phyloP scores from a whole-genome alignment of 2,113 vertebrate species.

The Garra rufa region DNA sequence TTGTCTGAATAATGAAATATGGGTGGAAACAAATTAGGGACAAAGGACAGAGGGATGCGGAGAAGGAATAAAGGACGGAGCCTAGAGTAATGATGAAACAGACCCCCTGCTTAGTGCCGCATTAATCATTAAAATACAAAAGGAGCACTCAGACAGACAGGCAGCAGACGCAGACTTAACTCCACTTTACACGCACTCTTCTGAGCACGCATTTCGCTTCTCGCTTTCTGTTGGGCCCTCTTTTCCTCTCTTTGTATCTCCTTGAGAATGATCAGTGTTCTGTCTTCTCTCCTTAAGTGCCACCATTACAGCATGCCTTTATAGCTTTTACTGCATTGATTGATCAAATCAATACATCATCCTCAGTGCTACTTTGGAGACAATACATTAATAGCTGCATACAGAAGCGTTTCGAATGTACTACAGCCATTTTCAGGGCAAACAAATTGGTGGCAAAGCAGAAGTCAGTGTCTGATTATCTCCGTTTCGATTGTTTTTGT shows the following conservation, averaged over 20 bases:
- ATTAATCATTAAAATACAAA: conserved; percentile 76
- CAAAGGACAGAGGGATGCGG: conserved; percentile 50
- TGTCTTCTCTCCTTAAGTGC: conserved; percentile 74
- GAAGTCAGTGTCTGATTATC: conserved; percentile 1
- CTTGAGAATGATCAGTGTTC: conserved; percentile 52
- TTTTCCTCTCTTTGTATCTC: conserved; percentile 62
- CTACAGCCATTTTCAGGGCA: conserved; percentile 9
- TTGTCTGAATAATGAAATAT: conserved; percentile 47
- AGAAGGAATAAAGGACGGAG: conserved; percentile 54
- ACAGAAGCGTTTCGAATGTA: conserved; percentile 53
- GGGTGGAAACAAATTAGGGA: conserved; percentile 53
- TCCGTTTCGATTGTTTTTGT: conserved; percentile 18
- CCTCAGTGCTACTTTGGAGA: conserved; percentile 70
- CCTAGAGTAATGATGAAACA: conserved; percentile 62
- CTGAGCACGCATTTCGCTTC: neutral
- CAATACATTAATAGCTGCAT: conserved; percentile 71
- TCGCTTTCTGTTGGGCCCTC: conserved; percentile 39
- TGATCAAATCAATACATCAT: conserved; percentile 78
- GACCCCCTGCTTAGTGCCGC: conserved; percentile 63
- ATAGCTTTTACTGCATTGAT: conserved; percentile 77
- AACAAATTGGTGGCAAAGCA: neutral
- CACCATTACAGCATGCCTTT: conserved; percentile 76
- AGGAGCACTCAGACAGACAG: conserved; percentile 58
- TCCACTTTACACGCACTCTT: conserved; percentile 51
- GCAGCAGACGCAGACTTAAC: conserved; percentile 63